Conservation (phyloP, 1,140 invertebrate genomes). For the Aphelinus certus region DNA sequence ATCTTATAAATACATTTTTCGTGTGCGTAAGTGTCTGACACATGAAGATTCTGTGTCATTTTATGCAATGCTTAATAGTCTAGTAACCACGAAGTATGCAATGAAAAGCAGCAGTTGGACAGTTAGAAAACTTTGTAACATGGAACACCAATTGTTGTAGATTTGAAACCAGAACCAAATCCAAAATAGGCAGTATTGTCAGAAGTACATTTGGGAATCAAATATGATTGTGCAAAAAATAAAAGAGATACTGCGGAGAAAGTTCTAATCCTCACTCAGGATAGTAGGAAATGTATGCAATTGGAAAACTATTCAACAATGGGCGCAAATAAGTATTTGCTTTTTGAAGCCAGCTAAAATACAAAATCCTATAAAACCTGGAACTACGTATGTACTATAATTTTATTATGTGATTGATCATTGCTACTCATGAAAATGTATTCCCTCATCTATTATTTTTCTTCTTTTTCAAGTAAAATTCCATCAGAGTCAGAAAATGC, state of each 20-base stretch:
- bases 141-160: slow-evolving; percentile 55
- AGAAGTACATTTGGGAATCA: slow-evolving; percentile 85
- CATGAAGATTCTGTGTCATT: slow-evolving; percentile 91
- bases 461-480: background rate
- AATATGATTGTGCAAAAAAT: slow-evolving; percentile 66
- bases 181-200: slow-evolving; percentile 89
- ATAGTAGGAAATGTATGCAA: slow-evolving; percentile 83
- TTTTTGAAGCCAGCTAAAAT: slow-evolving; percentile 50
- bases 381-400: slow-evolving; percentile 35
- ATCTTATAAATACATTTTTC: slow-evolving; percentile 32
- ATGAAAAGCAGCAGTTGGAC: slow-evolving; percentile 91
- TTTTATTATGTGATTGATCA: slow-evolving; percentile 20
- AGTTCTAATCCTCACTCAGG: slow-evolving; percentile 86
- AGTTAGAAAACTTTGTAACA: slow-evolving; percentile 56
- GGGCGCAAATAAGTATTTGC: slow-evolving; percentile 70
- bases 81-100: slow-evolving; percentile 85
- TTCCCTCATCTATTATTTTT: slow-evolving; percentile 11
- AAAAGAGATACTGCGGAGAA: slow-evolving; percentile 66
- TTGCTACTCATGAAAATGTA: slow-evolving; percentile 3
- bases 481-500: slow-evolving; percentile 23
- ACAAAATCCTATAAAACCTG: slow-evolving; percentile 37
- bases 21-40: slow-evolving; percentile 72
- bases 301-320: slow-evolving; percentile 77
- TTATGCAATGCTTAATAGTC: slow-evolving; percentile 81
- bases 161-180: slow-evolving; percentile 83